Evolutionary conservation across 1,140 invertebrate genomes (phyloP), one percentile per base, ranked within the genome.

Genomic region (Harpegnathos saltator): DNA sequence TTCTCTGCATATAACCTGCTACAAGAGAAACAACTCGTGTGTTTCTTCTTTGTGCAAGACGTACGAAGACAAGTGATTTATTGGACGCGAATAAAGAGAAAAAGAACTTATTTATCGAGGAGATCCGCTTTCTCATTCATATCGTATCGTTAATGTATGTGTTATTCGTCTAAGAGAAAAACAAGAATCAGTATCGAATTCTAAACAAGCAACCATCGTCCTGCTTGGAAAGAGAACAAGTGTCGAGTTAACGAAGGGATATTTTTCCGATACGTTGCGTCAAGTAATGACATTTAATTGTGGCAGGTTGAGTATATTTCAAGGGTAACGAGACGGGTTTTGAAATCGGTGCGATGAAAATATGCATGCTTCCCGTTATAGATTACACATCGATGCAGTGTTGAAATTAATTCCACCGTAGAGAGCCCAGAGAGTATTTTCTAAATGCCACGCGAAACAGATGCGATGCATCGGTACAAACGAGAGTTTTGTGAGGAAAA

Each of bases 271-370:
- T 15, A 69, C 7, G 38, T 9, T 69, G 29, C 65, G 14, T 73
- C 14, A 3, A 72, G 17, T 3, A 56, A 22, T 29, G n/a, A 7
- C 12, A 61, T 33, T 73, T 62, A 29, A 61, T 72, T 73, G 54
- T 12, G 5, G 12, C 17, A 33, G 22, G 4, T 73, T 24, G 33
- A n/a, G 3, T 61, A 61, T 73, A 72, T 50, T 81, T 73, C 68
- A 82, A 82, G 58, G 68, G 68, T 52, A 73, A 61, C 52, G 12
- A 52, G 56, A 61, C 48, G 61, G 24, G 68, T 82, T 62, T 56
- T 44, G 52, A 26, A 80, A 63, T 75, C 44, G 24, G 3, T 29
- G 22, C 29, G 44, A 61, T 73, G 5, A 81, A 61, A 71, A 82
- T 78, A 68, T 68, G n/a, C 22, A 0, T 19, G 14, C 26, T 58